Evolutionary conservation across 2,113 vertebrate genomes (phyloP).

Genomic region (Ramphastos sulfuratus): DNA sequence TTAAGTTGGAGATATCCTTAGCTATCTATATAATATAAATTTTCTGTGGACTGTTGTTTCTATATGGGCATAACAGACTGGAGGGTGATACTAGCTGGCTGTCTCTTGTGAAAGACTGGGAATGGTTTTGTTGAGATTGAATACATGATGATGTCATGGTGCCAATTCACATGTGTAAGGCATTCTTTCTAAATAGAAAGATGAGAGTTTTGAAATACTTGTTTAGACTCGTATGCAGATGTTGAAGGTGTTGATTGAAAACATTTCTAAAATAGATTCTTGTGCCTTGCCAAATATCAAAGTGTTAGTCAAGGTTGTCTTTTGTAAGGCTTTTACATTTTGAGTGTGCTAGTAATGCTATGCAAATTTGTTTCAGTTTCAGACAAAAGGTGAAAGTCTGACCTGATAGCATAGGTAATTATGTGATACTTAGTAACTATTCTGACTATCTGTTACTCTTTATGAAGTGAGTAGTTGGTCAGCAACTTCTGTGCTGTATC

Average conservation of each 20-base stretch:
- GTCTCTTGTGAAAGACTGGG: neutral
- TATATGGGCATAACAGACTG: neutral
- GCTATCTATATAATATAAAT: neutral
- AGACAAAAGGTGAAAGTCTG: fast-evolving
- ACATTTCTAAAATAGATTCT: neutral
- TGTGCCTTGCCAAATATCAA: neutral
- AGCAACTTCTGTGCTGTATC: neutral
- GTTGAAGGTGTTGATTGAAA: slow-evolving; percentile 13
- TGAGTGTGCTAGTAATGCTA: neutral
- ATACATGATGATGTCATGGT: neutral
- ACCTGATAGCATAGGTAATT: neutral
- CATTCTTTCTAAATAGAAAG: neutral
- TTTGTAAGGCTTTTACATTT: neutral
- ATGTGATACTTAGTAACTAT: neutral
- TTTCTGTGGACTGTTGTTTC: neutral
- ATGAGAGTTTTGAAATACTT: slow-evolving; percentile 8
- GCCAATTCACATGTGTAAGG: neutral
- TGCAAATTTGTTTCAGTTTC: neutral
- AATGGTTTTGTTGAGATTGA: neutral
- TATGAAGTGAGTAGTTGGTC: neutral
- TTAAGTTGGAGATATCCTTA: neutral
- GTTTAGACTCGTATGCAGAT: neutral
- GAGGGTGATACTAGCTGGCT: neutral
- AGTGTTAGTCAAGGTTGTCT: neutral
- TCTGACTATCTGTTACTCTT: neutral